A percentile compares a stretch with the other conserved stretches of the same genome.
phyloP scores from a whole-genome alignment of 2,113 vertebrate genomes.

The Parotia lawesii region DNA sequence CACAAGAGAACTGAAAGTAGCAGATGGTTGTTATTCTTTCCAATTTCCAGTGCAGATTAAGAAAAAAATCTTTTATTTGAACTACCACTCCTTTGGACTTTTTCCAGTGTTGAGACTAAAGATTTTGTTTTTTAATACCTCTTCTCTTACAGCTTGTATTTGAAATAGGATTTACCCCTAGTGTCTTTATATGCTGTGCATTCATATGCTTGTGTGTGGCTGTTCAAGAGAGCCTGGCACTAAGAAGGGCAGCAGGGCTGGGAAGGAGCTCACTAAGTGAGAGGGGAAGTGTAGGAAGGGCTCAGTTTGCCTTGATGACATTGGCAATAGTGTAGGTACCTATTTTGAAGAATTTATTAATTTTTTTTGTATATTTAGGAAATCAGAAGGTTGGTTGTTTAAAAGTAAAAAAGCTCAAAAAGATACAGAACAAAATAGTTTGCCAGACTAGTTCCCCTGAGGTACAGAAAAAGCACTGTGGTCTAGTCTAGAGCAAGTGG shows the following conservation, averaged over 20 bases:
- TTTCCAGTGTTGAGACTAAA: background rate
- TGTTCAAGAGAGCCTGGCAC: background rate
- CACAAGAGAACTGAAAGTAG: background rate
- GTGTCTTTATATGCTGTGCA: background rate
- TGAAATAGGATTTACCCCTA: background rate
- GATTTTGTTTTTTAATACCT: background rate
- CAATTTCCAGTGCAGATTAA: background rate
- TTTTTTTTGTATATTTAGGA: background rate
- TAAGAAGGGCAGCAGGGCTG: background rate
- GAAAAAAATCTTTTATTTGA: background rate
- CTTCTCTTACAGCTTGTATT: background rate
- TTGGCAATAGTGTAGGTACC: background rate
- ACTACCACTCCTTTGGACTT: background rate
- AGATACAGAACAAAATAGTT: background rate
- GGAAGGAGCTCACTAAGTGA: background rate
- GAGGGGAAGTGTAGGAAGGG: background rate
- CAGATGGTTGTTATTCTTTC: constrained; percentile 8
- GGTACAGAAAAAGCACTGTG: background rate
- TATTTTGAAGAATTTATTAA: background rate
- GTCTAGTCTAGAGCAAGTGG: background rate
- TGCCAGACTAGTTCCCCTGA: background rate
- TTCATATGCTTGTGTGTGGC: background rate
- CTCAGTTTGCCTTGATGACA: background rate
- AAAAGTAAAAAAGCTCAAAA: background rate
- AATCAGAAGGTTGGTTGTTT: background rate